Evolutionary conservation across 2,113 vertebrate genomes (phyloP).

Genomic region (Pomatorhinus ruficollis): DNA sequence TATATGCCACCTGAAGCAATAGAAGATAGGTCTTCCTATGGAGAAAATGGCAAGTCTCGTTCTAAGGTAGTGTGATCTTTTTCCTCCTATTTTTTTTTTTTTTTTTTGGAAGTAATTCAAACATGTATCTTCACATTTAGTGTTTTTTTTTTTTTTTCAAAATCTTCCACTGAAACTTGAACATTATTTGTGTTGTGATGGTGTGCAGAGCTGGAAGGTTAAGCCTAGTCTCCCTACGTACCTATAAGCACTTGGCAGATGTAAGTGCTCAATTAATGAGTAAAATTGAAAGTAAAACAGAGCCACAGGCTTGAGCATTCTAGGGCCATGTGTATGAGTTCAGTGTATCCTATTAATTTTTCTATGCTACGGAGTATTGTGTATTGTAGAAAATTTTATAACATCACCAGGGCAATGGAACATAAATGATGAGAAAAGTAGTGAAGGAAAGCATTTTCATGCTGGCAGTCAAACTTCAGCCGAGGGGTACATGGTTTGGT

Average conservation of each 20-base stretch:
- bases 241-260: neutral
- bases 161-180: neutral
- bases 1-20: slow-evolving; percentile 98
- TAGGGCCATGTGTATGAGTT: neutral
- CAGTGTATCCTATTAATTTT: neutral
- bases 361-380: neutral
- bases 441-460: neutral
- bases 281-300: neutral
- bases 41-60: slow-evolving; percentile 83
- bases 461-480: neutral
- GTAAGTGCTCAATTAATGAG: neutral
- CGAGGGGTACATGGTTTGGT: neutral
- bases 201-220: neutral
- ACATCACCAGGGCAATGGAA: neutral
- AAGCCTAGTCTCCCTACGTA: neutral
- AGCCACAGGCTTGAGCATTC: neutral
- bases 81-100: too few relatives aligned
- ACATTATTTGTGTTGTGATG: neutral
- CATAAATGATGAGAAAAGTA: neutral
- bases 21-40: slow-evolving; percentile 88
- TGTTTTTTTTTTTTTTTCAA: neutral
- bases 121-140: neutral
- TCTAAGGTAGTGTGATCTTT: slow-evolving; percentile 84
- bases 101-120: neutral
- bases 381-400: neutral